Percentiles rank a stretch among this genome's conserved stretches.
Conservation (phyloP, 2,888 invertebrate genomes). For the Monochamus alternatus region DNA sequence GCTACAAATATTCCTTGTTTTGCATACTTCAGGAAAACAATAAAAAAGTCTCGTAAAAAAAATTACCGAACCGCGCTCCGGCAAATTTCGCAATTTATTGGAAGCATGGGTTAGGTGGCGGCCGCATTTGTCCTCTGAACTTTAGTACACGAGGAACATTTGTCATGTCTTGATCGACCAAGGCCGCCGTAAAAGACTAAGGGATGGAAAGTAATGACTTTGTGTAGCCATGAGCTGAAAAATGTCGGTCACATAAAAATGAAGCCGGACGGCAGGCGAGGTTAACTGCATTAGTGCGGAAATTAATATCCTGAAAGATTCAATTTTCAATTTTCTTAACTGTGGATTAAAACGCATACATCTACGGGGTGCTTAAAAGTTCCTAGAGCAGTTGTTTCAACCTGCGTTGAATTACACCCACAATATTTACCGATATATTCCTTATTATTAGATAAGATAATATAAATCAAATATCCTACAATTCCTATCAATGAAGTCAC, state of each 20-base stretch:
- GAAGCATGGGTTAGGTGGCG: constrained; percentile 17
- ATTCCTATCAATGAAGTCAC: too few relatives aligned
- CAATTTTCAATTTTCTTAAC: too few relatives aligned
- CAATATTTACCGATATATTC: too few relatives aligned
- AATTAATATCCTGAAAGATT: too few relatives aligned
- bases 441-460: too few relatives aligned
- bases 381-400: too few relatives aligned
- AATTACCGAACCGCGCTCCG: neutral
- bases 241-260: neutral
- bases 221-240: neutral
- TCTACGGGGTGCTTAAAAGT: too few relatives aligned
- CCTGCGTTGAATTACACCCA: too few relatives aligned
- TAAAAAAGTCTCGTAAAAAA: neutral
- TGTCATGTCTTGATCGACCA: constrained; percentile 22
- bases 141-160: constrained; percentile 19
- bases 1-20: neutral
- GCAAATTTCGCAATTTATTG: constrained; percentile 21
- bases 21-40: constrained; percentile 1
- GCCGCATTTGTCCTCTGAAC: constrained; percentile 26
- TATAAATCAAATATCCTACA: too few relatives aligned
- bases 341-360: too few relatives aligned
- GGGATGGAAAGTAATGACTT: neutral
- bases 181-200: neutral
- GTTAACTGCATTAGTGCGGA: neutral
- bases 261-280: neutral